Conservation (phyloP, 2,888 invertebrate species). For the Hydraecia micacea region DNA sequence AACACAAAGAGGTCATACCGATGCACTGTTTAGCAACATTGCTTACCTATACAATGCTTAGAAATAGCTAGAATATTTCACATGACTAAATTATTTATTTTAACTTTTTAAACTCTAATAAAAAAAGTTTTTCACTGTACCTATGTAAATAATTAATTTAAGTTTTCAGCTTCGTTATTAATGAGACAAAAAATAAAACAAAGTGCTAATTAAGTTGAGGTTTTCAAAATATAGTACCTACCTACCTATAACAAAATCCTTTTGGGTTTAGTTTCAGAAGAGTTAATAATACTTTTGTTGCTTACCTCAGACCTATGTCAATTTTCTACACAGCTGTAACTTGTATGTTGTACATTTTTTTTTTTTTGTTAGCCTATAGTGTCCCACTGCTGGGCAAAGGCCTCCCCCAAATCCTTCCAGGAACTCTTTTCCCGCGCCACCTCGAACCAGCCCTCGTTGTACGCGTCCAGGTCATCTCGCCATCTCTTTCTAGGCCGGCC, state of each 20-base stretch:
- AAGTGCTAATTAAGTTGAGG: not conserved
- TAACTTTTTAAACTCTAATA: constrained; percentile 4
- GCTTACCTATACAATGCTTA: constrained; percentile 62
- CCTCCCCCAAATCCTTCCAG: too few species aligned
- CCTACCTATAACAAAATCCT: not conserved
- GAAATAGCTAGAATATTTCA: constrained; percentile 55
- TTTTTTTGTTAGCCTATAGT: too few species aligned
- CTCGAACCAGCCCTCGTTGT: too few species aligned
- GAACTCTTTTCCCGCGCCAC: too few species aligned
- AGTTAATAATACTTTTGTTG: not conserved
- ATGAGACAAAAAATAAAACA: not conserved
- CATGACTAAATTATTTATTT: constrained; percentile 16
- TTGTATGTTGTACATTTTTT: not conserved
- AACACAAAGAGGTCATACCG: constrained; percentile 78
- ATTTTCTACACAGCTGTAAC: not conserved
- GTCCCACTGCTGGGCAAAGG: too few species aligned
- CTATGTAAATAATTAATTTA: not conserved
- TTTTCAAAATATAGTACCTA: not conserved
- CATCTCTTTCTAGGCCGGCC: too few species aligned
- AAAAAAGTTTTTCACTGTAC: not conserved
- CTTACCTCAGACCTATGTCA: not conserved
- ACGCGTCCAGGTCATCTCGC: too few species aligned
- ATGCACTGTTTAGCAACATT: constrained; percentile 75
- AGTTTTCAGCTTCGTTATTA: not conserved
- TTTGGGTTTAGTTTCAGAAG: not conserved